Evolutionary conservation across 2,113 vertebrate genomes (phyloP).

Genomic region (Antechinus stuartii): DNA sequence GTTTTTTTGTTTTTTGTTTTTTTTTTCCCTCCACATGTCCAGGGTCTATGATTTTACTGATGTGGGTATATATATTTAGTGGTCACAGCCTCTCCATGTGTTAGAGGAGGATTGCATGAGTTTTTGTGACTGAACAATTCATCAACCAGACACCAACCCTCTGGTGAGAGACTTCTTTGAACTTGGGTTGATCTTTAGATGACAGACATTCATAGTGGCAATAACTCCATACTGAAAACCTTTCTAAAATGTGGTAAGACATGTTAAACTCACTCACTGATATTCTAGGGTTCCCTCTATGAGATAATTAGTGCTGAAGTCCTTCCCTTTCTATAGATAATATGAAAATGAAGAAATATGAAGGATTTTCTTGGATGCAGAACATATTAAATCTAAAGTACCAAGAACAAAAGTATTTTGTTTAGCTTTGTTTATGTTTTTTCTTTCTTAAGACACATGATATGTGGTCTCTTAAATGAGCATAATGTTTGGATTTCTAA

Average conservation of each 20-base stretch:
- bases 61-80: no score
- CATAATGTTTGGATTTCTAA: not conserved
- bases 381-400: not conserved
- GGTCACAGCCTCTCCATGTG: not conserved
- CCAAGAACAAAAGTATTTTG: not conserved
- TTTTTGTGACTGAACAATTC: not conserved
- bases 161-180: not conserved
- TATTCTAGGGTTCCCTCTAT: not conserved
- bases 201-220: not conserved
- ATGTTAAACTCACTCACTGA: not conserved
- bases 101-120: not conserved
- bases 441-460: not conserved
- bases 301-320: not conserved
- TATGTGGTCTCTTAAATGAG: not conserved
- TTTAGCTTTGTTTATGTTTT: not conserved
- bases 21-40: not conserved
- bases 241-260: not conserved
- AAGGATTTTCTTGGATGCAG: not conserved
- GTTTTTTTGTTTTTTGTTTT: no score
- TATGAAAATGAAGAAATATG: not conserved
- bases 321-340: not conserved
- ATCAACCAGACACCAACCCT: not conserved
- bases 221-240: not conserved
- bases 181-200: not conserved
- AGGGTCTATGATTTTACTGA: not conserved